phyloP scores from a whole-genome alignment of 2,797 vertebrate genomes.

The Rachycentron canadum region DNA sequence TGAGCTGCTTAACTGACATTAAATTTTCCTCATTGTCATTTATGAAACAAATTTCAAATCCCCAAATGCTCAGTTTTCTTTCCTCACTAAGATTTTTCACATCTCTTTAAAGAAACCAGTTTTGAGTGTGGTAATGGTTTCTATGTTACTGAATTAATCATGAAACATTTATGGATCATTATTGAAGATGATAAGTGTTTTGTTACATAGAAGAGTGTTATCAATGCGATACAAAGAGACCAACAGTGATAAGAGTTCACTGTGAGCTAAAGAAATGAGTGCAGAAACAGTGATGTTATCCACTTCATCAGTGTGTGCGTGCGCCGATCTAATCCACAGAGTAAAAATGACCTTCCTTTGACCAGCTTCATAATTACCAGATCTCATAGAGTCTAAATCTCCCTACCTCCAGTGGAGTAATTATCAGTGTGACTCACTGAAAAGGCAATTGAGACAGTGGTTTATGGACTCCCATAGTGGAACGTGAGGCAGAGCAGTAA shows the following conservation, averaged over 20 bases:
- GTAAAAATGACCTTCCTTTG: conserved; percentile 83
- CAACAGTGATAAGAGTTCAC: conserved; percentile 38
- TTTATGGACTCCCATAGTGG: conserved; percentile 78
- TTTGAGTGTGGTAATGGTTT: neutral
- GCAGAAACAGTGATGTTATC: conserved; percentile 54
- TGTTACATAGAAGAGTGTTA: neutral
- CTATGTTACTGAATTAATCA: neutral
- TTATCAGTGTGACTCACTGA: conserved; percentile 83
- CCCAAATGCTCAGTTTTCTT: neutral
- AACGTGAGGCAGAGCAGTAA: conserved; percentile 79
- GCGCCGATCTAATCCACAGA: conserved; percentile 71
- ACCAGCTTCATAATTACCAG: conserved; percentile 82
- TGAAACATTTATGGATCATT: neutral
- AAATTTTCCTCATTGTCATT: neutral
- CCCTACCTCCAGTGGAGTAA: conserved; percentile 82
- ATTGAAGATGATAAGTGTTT: conserved; percentile 9
- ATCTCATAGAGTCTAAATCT: conserved; percentile 80
- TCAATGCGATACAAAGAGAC: conserved; percentile 40
- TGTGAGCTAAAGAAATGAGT: conserved; percentile 31
- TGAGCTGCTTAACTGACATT: neutral
- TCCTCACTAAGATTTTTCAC: neutral
- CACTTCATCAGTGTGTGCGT: conserved; percentile 61
- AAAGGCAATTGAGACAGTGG: conserved; percentile 80
- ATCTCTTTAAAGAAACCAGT: neutral
- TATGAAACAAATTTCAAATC: neutral